Evolutionary conservation across 1,140 invertebrate species (phyloP), one percentile per base, ranked within the genome.

Genomic region (Bombus sylvicola): DNA sequence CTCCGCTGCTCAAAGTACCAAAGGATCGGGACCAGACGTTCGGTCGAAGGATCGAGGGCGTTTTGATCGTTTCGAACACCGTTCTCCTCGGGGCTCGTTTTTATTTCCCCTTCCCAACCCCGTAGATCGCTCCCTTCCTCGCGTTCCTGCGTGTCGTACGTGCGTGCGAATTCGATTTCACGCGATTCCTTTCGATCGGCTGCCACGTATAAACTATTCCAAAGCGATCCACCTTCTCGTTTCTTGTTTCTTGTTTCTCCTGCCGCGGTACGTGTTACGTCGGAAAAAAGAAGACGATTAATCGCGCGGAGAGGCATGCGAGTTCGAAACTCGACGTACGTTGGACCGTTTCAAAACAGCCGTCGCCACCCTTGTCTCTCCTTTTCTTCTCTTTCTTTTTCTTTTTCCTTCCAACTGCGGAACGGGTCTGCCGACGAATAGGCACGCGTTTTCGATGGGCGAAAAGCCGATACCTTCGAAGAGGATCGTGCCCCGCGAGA

Each of bases 101-200:
- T 76, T 84, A 80, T 82, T 81, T 77, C 81, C 80, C 47, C 72
- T 47, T 59, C 66, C 81, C 76, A 62, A 37, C 57, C 75, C 57
- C 31, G 22, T 25, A 31, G 9, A 68, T 72, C 53, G 39, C n/a
- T 78, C 66, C 80, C 66, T 47, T 34, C 71, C 57, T 81, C 72
- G 86, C 82, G 85, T 90, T 90, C 89, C 89, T 88, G 87, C 89
- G 84, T 91, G 89, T 88, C 89, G 87, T 91, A 91, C 90, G 90
- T 91, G 90, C 90, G 89, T 91, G 88, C 83, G 84, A 91, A 91
- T 91, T 91, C 90, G 90, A 91, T 91, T 91, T 91, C 90, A 91
- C 89, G 90, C 90, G 89, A 91, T 91, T 91, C 84, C 89, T 77
- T 90, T 91, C 84, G 89, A 91, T 90, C 89, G 79, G 72, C 34